Evolutionary conservation across 2,888 invertebrate species (phyloP).

Genomic region (Hemistola chrysoprasaria): DNA sequence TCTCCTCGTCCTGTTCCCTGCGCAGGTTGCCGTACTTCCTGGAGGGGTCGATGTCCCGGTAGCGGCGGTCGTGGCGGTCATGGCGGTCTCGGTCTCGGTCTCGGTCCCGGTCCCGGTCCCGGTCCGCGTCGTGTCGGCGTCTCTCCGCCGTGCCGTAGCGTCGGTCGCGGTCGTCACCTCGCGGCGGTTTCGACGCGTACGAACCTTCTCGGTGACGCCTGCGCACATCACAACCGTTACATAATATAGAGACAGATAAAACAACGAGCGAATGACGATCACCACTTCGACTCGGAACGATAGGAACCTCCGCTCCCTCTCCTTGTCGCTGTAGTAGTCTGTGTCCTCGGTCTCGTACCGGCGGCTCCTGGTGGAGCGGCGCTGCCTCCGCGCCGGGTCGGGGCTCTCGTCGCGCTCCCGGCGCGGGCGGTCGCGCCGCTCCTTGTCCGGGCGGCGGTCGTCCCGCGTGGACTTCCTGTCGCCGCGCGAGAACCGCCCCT

Average conservation of each 20-base stretch:
- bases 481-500: constrained; percentile 56
- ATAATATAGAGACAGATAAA: no score
- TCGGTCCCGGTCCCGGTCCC: constrained; percentile 49
- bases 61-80: constrained; percentile 50
- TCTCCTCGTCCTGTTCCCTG: constrained; percentile 49
- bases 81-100: constrained; percentile 50
- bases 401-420: constrained; percentile 58
- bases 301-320: constrained; percentile 74
- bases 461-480: constrained; percentile 52
- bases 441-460: constrained; percentile 54
- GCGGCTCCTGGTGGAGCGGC: constrained; percentile 65
- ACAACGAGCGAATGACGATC: no score
- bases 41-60: constrained; percentile 66
- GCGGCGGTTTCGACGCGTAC: constrained; percentile 68
- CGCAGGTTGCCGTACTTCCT: constrained; percentile 57
- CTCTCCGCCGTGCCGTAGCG: constrained; percentile 69
- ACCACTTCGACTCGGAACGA: not conserved
- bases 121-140: constrained; percentile 55
- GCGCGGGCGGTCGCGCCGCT: constrained; percentile 43
- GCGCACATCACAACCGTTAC: no score
- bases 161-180: constrained; percentile 52
- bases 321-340: constrained; percentile 86
- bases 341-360: constrained; percentile 86
- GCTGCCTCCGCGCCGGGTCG: constrained; percentile 49
- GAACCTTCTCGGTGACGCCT: constrained; percentile 79